Evolutionary conservation across 1,140 invertebrate genomes (phyloP).

Genomic region (Brachionus calyciflorus): DNA sequence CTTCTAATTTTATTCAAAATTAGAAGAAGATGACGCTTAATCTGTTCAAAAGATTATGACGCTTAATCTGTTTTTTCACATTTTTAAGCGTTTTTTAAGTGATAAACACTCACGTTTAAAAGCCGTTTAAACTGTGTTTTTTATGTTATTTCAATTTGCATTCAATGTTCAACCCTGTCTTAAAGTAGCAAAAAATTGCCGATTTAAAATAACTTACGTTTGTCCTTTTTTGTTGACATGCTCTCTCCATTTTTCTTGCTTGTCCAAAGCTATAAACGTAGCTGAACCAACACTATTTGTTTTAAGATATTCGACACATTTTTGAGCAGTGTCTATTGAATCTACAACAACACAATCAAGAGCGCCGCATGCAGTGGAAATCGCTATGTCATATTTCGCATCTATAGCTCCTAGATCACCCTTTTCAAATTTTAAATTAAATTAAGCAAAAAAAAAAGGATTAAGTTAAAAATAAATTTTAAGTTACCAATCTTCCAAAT

Average conservation of each 20-base stretch:
- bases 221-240: constrained; percentile 55
- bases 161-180: too few relatives aligned
- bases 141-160: too few relatives aligned
- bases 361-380: constrained; percentile 83
- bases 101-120: too few relatives aligned
- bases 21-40: too few relatives aligned
- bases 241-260: constrained; percentile 61
- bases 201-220: constrained; percentile 55
- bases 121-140: too few relatives aligned
- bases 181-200: too few relatives aligned
- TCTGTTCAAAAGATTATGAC: too few relatives aligned
- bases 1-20: too few relatives aligned
- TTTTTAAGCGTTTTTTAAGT: too few relatives aligned
- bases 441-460: too few relatives aligned
- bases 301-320: constrained; percentile 80
- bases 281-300: constrained; percentile 66
- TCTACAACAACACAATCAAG: constrained; percentile 91
- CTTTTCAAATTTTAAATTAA: too few relatives aligned
- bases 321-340: constrained; percentile 75
- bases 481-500: constrained; percentile 24
- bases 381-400: constrained; percentile 86
- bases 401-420: constrained; percentile 94
- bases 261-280: constrained; percentile 65
- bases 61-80: too few relatives aligned
- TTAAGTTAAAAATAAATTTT: not conserved